Conservation (phyloP, 2,888 invertebrate genomes). For the Hecatera dysodea region DNA sequence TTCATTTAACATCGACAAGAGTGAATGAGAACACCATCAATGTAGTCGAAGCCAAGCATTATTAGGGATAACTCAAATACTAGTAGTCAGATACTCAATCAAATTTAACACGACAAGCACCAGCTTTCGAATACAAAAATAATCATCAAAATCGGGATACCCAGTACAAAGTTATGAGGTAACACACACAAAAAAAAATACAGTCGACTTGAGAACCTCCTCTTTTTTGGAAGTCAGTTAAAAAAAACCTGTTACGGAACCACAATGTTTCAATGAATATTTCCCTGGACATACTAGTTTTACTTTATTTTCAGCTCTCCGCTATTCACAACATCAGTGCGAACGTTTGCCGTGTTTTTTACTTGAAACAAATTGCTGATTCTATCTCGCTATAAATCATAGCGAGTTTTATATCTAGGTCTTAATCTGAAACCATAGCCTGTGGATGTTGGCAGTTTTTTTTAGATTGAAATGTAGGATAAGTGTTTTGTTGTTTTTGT, state of each 20-base stretch:
- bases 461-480: slow-evolving; percentile 20
- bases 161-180: no score
- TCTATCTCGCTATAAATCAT: slow-evolving; percentile 52
- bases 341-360: slow-evolving; percentile 55
- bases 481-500: neutral
- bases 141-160: no score
- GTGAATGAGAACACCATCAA: no score
- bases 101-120: no score
- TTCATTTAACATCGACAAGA: no score
- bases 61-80: no score
- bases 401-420: slow-evolving; percentile 27
- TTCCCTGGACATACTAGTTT: slow-evolving; percentile 9
- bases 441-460: neutral
- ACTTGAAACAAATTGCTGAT: slow-evolving; percentile 59
- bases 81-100: no score
- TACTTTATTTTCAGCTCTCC: slow-evolving; percentile 44
- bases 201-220: no score
- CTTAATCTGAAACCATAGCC: slow-evolving; percentile 26
- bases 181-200: no score
- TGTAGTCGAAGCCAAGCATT: no score
- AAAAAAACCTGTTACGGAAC: slow-evolving; percentile 26
- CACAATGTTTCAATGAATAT: neutral
- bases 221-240: neutral
- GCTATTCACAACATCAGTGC: slow-evolving; percentile 57
- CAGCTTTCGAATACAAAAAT: no score